Conservation (phyloP, 2,888 invertebrate species). For the Actias luna region DNA sequence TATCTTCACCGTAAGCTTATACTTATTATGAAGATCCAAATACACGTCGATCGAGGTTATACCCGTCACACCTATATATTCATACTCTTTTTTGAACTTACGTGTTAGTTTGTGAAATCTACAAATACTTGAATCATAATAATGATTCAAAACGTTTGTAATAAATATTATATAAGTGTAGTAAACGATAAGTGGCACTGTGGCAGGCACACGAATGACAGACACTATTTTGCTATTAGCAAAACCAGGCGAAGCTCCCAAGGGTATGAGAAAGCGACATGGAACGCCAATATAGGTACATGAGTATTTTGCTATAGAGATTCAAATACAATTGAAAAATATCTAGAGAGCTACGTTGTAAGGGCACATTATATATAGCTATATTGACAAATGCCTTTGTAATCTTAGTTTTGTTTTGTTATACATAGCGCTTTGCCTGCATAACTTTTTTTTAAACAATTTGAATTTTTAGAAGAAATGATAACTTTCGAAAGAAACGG, state of each 20-base stretch:
- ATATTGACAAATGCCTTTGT: too few relatives aligned
- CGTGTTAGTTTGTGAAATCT: too few relatives aligned
- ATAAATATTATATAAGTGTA: constrained; percentile 31
- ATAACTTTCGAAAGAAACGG: too few relatives aligned
- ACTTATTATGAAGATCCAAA: too few relatives aligned
- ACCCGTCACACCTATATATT: too few relatives aligned
- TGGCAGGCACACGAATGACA: constrained; percentile 33
- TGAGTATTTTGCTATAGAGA: not conserved
- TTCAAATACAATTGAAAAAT: not conserved
- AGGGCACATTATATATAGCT: too few relatives aligned
- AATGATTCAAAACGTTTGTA: not conserved
- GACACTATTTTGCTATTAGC: constrained; percentile 35
- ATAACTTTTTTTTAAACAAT: too few relatives aligned
- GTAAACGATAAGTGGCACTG: constrained; percentile 38
- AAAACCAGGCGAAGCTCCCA: constrained; percentile 24
- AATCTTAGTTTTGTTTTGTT: not conserved
- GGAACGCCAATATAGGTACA: constrained; percentile 1
- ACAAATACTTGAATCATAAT: constrained; percentile 9
- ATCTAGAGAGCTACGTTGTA: not conserved
- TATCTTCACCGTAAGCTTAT: too few relatives aligned
- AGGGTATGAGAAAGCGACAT: constrained; percentile 21
- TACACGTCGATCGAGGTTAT: too few relatives aligned
- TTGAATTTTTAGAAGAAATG: too few relatives aligned
- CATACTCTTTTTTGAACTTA: too few relatives aligned
- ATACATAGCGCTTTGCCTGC: not conserved